Percentiles rank a stretch among this genome's conserved stretches.
Evolutionary conservation across 2,888 invertebrate species (phyloP).

Genomic region (Globia sparganii): DNA sequence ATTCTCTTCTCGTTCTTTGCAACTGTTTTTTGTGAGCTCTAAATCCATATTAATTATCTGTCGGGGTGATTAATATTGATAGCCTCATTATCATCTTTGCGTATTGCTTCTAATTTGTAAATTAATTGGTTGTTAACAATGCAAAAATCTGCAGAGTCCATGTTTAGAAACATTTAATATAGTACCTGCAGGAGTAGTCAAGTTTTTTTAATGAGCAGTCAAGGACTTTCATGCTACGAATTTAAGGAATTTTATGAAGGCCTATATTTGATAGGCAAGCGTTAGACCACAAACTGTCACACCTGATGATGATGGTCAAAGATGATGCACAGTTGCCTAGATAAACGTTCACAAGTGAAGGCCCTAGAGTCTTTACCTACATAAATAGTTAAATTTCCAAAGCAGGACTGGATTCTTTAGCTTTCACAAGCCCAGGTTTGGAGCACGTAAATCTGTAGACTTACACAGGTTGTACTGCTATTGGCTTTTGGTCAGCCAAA

Average conservation of each 20-base stretch:
- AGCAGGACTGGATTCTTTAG: neutral
- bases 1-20: neutral
- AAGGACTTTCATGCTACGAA: neutral
- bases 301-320: neutral
- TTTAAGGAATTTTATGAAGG: neutral
- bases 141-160: neutral
- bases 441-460: neutral
- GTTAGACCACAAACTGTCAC: neutral
- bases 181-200: neutral
- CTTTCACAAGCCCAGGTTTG: too few relatives aligned
- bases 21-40: constrained; percentile 31
- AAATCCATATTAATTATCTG: constrained; percentile 38
- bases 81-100: constrained; percentile 21
- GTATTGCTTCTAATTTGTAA: constrained; percentile 37
- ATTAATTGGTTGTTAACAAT: constrained; percentile 27
- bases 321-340: neutral
- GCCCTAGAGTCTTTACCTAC: neutral
- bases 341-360: neutral
- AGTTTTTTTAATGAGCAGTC: neutral
- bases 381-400: neutral
- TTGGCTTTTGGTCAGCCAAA: neutral
- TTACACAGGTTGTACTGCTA: neutral
- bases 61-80: constrained; percentile 47
- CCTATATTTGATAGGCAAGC: neutral
- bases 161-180: too few relatives aligned